Evolutionary conservation across 1,140 invertebrate species (phyloP), one percentile per base, ranked within the genome.

Genomic region (Dendroctonus valens): DNA sequence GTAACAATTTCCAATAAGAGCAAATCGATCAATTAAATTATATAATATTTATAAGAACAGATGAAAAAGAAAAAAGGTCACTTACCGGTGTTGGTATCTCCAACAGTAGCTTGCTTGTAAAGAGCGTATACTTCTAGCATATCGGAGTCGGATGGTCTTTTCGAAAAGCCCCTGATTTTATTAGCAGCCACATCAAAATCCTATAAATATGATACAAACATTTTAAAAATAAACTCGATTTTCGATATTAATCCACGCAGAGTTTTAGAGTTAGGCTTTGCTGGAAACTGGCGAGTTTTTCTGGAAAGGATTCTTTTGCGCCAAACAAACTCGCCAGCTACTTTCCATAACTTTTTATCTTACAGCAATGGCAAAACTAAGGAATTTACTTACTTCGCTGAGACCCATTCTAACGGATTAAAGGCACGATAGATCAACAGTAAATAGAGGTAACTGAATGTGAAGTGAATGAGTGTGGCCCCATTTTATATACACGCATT

Each of bases 71-170:
- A 26, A 26, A 26, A 26, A 1, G 1, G 3, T 26, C 1, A 68
- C 66, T 75, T 83, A 91, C 88, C 73, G 73, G 84, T 91, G 71
- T 91, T 89, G 44, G 82, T 81, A 73, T 92, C 89, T 5, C 90
- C 91, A 14, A 90, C 83, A 15, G 84, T 88, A 2, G 82, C 87
- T 77, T 94, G 92, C 76, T 94, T 94, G 76, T 78, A 94, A 0
- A 91, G 78, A 1, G 84, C 84, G 73, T 94, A 94, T 6, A 94
- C 65, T 72, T 91, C 85, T 41, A 93, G 78, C 58, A 92, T 77
- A 72, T 93, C 90, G 2, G 83, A 80, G 72, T 94, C 85, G 5
- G 79, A 76, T 3, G 91, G 91, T 41, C 81, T 81, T 11, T 74
- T 76, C 40, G 84, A 83, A 67, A 94, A 79, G 48, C 86, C 85